Evolutionary conservation across 2,113 vertebrate species (phyloP), one percentile per base, ranked within the genome.

Genomic region (Chroicocephalus ridibundus): DNA sequence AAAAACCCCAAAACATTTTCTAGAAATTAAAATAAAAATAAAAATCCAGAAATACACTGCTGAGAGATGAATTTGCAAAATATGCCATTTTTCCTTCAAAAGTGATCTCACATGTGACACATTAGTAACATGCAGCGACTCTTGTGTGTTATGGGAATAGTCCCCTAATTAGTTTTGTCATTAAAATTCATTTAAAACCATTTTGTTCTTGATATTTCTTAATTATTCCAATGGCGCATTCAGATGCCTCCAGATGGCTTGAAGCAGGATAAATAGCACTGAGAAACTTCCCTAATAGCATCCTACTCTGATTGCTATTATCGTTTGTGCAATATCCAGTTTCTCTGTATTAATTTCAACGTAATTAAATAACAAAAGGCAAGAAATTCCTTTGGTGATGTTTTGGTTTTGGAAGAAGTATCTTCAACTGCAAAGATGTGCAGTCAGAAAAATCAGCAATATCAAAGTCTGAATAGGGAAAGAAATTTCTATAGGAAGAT

Each of bases 241-340:
- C 86, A 93, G 85, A 94, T 93, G 70, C 69, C 36, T 96, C 95
- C 97, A 97, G 97, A 96, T 97, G 95, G 94, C 86, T 93, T 82
- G 55, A 91, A 97, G 77, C 71, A 91, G 82, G 82, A 97, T 94
- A 96, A 97, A 94, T 54, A 79, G 47, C 69, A 84, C 44, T 31
- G 66, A 86, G 71, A 71, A 97, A 75, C 90, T 90, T 93, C 75
- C 69, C 42, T 88, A 84, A 91, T 69, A 94, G 32, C 69, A 42
- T 82, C 44, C 52, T 78, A 86, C 52, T 87, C 68, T 88, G 74
- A 91, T 78, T 91, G 25, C 58, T 88, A 86, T 84, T 93, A 83
- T 94, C 58, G 69, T 85, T 95, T 60, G 87, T 65, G 46, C 44
- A 83, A 79, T 86, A 93, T 80, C n/a, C 36, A 80, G 36, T 64